These are phyloP conservation scores for Melanocharis versteri DNA, from an alignment of 2,113 vertebrate genomes.

Conservation along the genomic window DNA sequence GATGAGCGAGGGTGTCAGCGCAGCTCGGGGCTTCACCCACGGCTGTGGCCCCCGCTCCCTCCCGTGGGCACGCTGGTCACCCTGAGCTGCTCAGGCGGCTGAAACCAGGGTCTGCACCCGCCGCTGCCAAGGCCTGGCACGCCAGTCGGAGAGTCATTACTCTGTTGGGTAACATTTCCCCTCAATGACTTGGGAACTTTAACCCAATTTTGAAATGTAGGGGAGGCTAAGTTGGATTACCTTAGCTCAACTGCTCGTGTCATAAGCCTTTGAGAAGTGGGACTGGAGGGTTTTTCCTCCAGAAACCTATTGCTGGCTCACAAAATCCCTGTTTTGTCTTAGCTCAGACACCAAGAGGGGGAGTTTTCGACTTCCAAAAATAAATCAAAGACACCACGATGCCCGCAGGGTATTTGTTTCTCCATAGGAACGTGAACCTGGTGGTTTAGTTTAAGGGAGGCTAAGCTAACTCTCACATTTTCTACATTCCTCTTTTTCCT, in stretches of 20 bases:
- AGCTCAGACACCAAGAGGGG: not conserved
- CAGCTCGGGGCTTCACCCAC: not conserved
- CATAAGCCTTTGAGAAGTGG: not conserved
- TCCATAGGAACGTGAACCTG: slow-evolving; percentile 45
- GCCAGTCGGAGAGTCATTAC: not conserved
- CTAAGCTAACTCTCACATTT: slow-evolving; percentile 46
- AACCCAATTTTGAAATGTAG: slow-evolving; percentile 49
- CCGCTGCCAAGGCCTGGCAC: not conserved
- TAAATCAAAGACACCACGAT: slow-evolving; percentile 44
- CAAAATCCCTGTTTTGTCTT: not conserved
- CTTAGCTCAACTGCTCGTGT: not conserved
- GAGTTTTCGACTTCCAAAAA: slow-evolving; percentile 36
- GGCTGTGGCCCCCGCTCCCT: not conserved
- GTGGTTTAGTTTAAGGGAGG: slow-evolving; percentile 42
- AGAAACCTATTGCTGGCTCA: not conserved
- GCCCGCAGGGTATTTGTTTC: slow-evolving; percentile 54
- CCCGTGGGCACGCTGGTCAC: fast-evolving
- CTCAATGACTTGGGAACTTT: not conserved
- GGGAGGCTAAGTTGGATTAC: not conserved
- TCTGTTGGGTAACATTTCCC: slow-evolving; percentile 10
- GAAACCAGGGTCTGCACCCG: not conserved
- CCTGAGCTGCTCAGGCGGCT: fast-evolving
- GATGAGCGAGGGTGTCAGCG: fast-evolving
- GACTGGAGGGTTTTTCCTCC: not conserved
- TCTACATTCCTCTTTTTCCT: slow-evolving; percentile 51